Base-by-base conservation (phyloP, 2,888 invertebrate species). In the Dolichopus griseipennis region DNA sequence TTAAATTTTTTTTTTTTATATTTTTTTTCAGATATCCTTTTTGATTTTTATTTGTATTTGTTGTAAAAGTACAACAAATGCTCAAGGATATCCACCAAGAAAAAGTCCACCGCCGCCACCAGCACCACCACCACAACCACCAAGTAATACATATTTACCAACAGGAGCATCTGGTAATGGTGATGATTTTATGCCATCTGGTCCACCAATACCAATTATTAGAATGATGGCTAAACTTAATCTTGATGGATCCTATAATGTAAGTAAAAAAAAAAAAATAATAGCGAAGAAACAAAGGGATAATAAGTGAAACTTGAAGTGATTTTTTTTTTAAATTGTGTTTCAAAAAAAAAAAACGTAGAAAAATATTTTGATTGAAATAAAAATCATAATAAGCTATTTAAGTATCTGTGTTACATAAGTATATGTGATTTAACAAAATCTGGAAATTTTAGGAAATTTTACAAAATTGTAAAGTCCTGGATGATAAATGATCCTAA, bases 181-280 rank as follows among this genome's bases (percentile, higher is more conserved):
- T 0, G 75, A 72, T 0, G 74, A 69, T 12, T 74, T 62, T 0
- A 72, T 72, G 0, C 75, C 73, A 0, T 74, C 74, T 3, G 78
- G 73, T 6, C 77, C 78, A 61, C 73, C 72, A 8, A 79, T 80
- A 70, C 78, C 79, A 43, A 80, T 80, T 66, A 74, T 80, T 4
- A 80, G 78, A 68, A 72, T 76, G 72, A 79, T 80, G 66, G 76
- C 77, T 0, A 77, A 78, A 73, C 72, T 81, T 4, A 79, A 76
- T 66, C 71, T 73, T 7, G 80, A 80, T 70, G 80, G 81, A 6
- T 80, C 81, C 0, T 80, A 80, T 68, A 78, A 74, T 76, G 80
- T 81, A 72, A 72, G 66, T 21, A 52, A 27, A 27, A 27, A 27
- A 27, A 27, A 27, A 27, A 27, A 27, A 27, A 27, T 27, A 27